Base-by-base conservation (phyloP, 2,797 vertebrate species). In the Buphagus erythrorhynchus region DNA sequence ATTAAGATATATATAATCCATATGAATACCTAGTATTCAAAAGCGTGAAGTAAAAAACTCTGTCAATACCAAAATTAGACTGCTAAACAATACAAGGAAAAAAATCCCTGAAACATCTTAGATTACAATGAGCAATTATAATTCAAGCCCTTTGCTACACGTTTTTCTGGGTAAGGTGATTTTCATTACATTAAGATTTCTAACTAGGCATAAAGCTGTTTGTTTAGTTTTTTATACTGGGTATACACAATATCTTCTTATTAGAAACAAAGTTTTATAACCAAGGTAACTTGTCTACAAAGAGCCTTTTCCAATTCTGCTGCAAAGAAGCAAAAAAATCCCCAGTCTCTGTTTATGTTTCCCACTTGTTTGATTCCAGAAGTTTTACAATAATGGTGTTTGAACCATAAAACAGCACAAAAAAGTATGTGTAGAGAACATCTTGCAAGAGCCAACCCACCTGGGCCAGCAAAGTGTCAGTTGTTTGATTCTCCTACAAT, bases 1-100 rank as follows among this genome's bases (percentile, higher is more conserved):
- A 96, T 95, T 87, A 86, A 90, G 72, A 83, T 59, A 94, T 93
- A 94, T 61, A 91, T 75, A 95, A 97, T 95, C 93, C 35, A 48
- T 85, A 93, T 82, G 63, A 88, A 92, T 92, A 97, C 49, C 62
- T 89, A 68, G 45, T 62, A 63, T 76, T 96, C 65, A 75, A 62
- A 96, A 96, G 35, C 43, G 16, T 74, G 71, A 86, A 85, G 58
- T 57, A 82, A 93, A 95, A 93, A 71, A 7, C 25, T 93, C 84
- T 65, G 62, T 67, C 88, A 78, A 90, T 35, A 95, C 22, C 31
- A 85, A 91, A 96, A 94, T 38, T 74, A 90, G 61, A 67, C 82
- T 90, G 74, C 59, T 76, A 76, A 83, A 21, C 21, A 71, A 82
- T 51, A 65, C 1, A 40, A 66, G 28, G 9, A 24, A n/a, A 13